phyloP scores from a whole-genome alignment of 2,888 invertebrate genomes.

The Galerucella nymphaeae region DNA sequence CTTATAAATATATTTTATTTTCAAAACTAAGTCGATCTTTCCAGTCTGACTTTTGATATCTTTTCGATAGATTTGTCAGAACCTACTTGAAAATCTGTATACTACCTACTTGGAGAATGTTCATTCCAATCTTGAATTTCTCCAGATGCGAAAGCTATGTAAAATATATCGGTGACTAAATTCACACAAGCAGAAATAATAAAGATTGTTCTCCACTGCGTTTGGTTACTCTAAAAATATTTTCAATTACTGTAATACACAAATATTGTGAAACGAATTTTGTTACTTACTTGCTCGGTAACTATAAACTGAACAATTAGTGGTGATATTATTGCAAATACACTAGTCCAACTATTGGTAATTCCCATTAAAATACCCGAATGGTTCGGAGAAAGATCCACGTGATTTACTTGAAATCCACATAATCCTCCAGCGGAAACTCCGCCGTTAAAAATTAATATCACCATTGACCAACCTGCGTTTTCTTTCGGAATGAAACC shows the following conservation, averaged over 20 bases:
- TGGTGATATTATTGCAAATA: slow-evolving; percentile 84
- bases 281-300: slow-evolving; percentile 70
- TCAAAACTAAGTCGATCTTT: too few relatives aligned
- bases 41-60: neutral
- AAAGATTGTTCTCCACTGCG: slow-evolving; percentile 81
- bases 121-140: slow-evolving; percentile 74
- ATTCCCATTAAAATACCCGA: slow-evolving; percentile 88
- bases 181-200: slow-evolving; percentile 78
- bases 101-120: slow-evolving; percentile 23
- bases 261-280: neutral
- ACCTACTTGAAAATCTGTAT: neutral
- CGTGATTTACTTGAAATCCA: slow-evolving; percentile 82
- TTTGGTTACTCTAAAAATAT: slow-evolving; percentile 69
- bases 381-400: slow-evolving; percentile 86
- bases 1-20: too few relatives aligned
- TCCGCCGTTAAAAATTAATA: slow-evolving; percentile 79
- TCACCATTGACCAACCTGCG: slow-evolving; percentile 71
- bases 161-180: slow-evolving; percentile 75
- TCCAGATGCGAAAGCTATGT: slow-evolving; percentile 75
- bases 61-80: neutral
- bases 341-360: slow-evolving; percentile 80
- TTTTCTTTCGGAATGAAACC: slow-evolving; percentile 68
- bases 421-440: slow-evolving; percentile 80
- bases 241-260: neutral
- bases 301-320: slow-evolving; percentile 79